Conservation (phyloP, 1,140 invertebrate genomes). For the Aplysia californica region DNA sequence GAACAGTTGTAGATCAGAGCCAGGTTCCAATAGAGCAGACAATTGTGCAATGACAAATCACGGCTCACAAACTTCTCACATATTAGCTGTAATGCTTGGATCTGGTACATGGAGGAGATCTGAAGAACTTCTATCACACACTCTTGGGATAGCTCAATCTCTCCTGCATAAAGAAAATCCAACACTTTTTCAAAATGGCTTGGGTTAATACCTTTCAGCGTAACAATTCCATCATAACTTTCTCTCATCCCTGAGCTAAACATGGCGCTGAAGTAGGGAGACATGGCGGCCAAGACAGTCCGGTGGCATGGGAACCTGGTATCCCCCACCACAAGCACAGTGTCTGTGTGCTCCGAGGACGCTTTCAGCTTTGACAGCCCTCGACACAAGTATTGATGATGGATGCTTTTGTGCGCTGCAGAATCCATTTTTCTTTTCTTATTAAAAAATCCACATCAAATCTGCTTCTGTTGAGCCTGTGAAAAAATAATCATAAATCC, state of each 20-base stretch:
- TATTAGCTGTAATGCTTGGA: constrained; percentile 83
- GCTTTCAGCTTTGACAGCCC: constrained; percentile 13
- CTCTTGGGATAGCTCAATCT: constrained; percentile 52
- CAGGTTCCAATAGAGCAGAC: constrained; percentile 88
- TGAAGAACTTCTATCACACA: constrained; percentile 83
- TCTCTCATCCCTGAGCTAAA: constrained; percentile 51
- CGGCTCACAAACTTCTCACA: constrained; percentile 88
- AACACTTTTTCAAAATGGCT: constrained; percentile 36
- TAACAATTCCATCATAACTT: constrained; percentile 29
- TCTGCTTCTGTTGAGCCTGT: too few relatives aligned
- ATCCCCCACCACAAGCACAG: constrained; percentile 36
- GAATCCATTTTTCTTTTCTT: neutral
- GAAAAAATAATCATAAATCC: too few relatives aligned
- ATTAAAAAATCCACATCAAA: too few relatives aligned
- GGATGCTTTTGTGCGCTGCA: constrained; percentile 11
- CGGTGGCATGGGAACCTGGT: constrained; percentile 45
- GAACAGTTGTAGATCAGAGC: constrained; percentile 78
- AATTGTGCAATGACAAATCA: constrained; percentile 91
- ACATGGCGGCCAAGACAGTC: constrained; percentile 45
- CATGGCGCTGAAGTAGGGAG: constrained; percentile 56
- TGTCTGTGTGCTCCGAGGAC: constrained; percentile 33
- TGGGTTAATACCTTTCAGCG: constrained; percentile 32
- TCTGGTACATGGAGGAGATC: constrained; percentile 85
- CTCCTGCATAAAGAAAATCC: constrained; percentile 40
- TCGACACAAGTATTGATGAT: constrained; percentile 12